Conservation (phyloP, 1,140 invertebrate species). For the Rhizoglyphus robini region DNA sequence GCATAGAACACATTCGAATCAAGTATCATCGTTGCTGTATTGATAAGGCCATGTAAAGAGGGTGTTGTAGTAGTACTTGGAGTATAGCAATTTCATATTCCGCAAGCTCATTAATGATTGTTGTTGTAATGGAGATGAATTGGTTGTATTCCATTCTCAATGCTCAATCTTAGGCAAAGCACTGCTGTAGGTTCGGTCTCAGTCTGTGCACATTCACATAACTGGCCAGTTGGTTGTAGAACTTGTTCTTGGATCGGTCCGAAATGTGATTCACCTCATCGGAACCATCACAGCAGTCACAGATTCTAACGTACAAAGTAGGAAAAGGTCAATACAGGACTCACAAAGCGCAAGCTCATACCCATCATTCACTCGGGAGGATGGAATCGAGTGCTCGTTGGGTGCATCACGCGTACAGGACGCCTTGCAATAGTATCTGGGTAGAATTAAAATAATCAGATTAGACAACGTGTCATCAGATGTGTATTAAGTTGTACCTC, state of each 20-base stretch:
- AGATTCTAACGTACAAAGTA: slow-evolving; percentile 27
- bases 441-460: background rate
- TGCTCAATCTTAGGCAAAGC: no score
- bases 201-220: no score
- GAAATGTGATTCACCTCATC: slow-evolving; percentile 40
- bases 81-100: no score
- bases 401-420: background rate
- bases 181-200: no score
- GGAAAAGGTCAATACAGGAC: background rate
- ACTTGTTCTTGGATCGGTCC: background rate
- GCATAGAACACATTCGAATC: no score
- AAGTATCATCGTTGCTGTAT: no score
- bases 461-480: background rate
- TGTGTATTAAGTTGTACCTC: background rate
- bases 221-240: background rate
- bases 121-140: no score
- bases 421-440: slow-evolving; percentile 8
- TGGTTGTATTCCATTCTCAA: no score
- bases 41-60: no score
- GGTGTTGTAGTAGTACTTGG: no score
- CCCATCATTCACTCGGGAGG: slow-evolving; percentile 36
- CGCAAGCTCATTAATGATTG: no score
- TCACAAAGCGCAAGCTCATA: background rate
- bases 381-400: slow-evolving; percentile 22
- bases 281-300: slow-evolving; percentile 59